Evolutionary conservation across 23 tunicate genomes (phyloP).

Genomic region (Trididemnum clinides): DNA sequence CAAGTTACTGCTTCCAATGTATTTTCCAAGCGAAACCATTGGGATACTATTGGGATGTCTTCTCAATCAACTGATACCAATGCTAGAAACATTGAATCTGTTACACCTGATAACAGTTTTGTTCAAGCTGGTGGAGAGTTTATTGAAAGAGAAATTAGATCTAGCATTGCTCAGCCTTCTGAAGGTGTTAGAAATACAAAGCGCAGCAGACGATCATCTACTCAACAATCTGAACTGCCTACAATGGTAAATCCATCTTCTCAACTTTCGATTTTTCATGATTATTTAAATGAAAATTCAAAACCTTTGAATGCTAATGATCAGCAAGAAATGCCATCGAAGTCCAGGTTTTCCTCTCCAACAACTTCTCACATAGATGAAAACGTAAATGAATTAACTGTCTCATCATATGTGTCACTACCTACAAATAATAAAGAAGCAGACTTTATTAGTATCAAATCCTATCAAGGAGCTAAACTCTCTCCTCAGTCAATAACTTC

Average conservation of each 20-base stretch:
- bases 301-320: not conserved
- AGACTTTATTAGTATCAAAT: not conserved
- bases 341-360: no score
- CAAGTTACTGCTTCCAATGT: not conserved
- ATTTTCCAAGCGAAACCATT: not conserved
- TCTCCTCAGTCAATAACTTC: not conserved
- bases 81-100: not conserved
- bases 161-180: not conserved
- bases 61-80: not conserved
- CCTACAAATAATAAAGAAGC: not conserved
- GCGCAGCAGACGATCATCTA: not conserved
- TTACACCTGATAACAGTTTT: no score
- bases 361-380: not conserved
- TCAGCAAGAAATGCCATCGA: no score
- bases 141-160: no score
- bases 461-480: not conserved
- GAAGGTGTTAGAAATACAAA: not conserved
- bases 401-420: not conserved
- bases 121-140: no score
- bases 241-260: constrained; percentile 12
- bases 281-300: not conserved
- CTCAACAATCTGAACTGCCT: not conserved
- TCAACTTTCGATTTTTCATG: not conserved
- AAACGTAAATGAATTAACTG: not conserved
- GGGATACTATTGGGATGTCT: not conserved